These are phyloP conservation scores for Idris sp. DNA, from an alignment of 1,140 invertebrate species.

Conservation along the genomic window DNA sequence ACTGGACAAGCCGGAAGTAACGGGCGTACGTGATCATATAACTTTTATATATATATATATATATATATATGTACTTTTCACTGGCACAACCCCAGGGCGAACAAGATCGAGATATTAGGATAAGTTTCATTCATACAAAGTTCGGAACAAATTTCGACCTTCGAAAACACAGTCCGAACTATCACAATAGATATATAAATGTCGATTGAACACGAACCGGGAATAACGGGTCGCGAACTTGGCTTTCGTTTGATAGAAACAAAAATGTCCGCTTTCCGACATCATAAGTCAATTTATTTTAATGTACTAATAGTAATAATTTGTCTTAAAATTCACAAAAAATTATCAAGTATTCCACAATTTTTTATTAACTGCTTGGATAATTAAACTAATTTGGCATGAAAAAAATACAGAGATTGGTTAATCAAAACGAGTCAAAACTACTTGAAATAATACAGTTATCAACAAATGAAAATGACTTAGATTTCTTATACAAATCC, in stretches of 20 bases:
- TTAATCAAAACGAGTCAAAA: too few species aligned
- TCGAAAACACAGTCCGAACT: slow-evolving; percentile 61
- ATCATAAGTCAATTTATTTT: slow-evolving; percentile 29
- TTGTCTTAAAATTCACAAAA: too few species aligned
- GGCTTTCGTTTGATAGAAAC: slow-evolving; percentile 16
- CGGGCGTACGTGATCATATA: slow-evolving; percentile 59
- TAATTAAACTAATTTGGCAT: too few species aligned
- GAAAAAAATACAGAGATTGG: too few species aligned
- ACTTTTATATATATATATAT: too few species aligned
- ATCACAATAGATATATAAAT: slow-evolving; percentile 51
- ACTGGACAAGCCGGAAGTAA: slow-evolving; percentile 63
- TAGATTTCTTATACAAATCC: too few species aligned
- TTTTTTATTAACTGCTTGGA: too few species aligned
- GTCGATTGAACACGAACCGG: slow-evolving; percentile 48
- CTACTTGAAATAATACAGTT: too few species aligned
- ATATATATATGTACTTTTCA: slow-evolving; percentile 59
- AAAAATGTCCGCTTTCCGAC: slow-evolving; percentile 25
- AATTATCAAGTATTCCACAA: too few species aligned
- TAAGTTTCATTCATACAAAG: slow-evolving; percentile 74
- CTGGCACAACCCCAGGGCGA: slow-evolving; percentile 45
- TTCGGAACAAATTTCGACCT: slow-evolving; percentile 72
- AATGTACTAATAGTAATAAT: too few species aligned
- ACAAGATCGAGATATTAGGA: slow-evolving; percentile 67
- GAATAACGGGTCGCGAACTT: slow-evolving; percentile 22
- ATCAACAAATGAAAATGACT: too few species aligned